Evolutionary conservation across 2,888 invertebrate genomes (phyloP).

Genomic region (Psylliodes chrysocephalus): DNA sequence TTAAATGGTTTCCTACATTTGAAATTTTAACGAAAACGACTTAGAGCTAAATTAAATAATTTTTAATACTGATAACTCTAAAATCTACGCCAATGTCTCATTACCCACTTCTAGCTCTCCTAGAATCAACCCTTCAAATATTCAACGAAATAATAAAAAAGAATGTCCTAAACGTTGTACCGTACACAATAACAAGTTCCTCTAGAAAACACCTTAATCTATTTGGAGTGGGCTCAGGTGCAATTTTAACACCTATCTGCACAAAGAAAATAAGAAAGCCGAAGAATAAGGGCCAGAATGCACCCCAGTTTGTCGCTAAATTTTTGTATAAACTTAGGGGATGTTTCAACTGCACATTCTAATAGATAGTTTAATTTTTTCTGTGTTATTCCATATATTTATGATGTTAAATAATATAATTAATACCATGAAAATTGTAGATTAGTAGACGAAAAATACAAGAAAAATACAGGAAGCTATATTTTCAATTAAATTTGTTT

Average conservation of each 20-base stretch:
- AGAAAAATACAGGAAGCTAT: too few species aligned
- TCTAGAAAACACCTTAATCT: constrained; percentile 60
- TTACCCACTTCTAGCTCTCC: constrained; percentile 2
- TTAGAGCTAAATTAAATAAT: too few species aligned
- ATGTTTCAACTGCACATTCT: not conserved
- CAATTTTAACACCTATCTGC: constrained; percentile 61
- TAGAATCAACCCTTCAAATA: constrained; percentile 13
- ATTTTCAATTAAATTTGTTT: too few species aligned
- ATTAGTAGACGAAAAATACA: too few species aligned
- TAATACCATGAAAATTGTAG: too few species aligned
- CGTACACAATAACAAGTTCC: constrained; percentile 47
- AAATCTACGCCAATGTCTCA: constrained; percentile 7
- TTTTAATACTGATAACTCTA: too few species aligned
- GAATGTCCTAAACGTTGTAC: constrained; percentile 47
- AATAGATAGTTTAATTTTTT: too few species aligned
- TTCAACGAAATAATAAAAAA: constrained; percentile 28
- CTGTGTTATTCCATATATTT: too few species aligned
- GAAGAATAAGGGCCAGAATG: constrained; percentile 38
- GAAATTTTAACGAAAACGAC: too few species aligned
- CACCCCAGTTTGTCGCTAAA: constrained; percentile 38
- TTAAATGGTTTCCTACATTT: too few species aligned
- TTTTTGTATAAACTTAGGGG: constrained; percentile 1
- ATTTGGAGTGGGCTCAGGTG: constrained; percentile 63
- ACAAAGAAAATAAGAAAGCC: constrained; percentile 43
- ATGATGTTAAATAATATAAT: too few species aligned